Base-by-base conservation (phyloP, 2,113 vertebrate genomes). In the Channa argus region DNA sequence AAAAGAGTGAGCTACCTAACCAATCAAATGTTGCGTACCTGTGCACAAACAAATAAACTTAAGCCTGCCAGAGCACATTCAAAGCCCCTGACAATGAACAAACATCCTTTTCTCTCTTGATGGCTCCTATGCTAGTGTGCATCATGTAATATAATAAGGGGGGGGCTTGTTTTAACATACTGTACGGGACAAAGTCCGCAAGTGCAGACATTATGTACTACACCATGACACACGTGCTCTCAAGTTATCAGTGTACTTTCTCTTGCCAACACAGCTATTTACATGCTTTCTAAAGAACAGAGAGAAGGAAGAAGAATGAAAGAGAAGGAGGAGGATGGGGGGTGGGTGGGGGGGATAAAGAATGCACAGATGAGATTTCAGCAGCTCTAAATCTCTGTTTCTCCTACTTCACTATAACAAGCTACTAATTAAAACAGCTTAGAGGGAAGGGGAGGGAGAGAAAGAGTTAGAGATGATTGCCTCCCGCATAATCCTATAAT, bases 381-480 rank as follows among this genome's bases (percentile, higher is more conserved):
- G 86, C 80, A 84, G 84, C 78, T 86, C 82, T 88, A 90, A 93
- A 91, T 92, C 83, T 87, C 74, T 75, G 81, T 80, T 91, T 92
- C 83, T 87, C 86, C 89, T 81, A 86, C 91, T 92, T 87, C 79
- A 89, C 83, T 90, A 82, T 91, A 93, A 93, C 90, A 92, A 93
- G 86, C 87, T 88, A 85, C 91, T 93, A 93, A 93, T 94, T 94
- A 93, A 93, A 93, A 92, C 79, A 90, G 88, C 90, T 91, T 92
- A 90, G 88, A 90, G 73, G 86, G 66, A 87, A 80, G 78, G 71
- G 60, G 71, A 83, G 79, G 68, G 78, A 59, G 71, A 84, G 84
- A 84, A 72, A 86, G 80, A 82, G 87, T 80, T 80, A 77, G 84
- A 90, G 80, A 91, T 91, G 86, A 92, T 90, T 92, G 82, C 85